Conservation (phyloP, 2,888 invertebrate genomes). For the Aromia moschata region DNA sequence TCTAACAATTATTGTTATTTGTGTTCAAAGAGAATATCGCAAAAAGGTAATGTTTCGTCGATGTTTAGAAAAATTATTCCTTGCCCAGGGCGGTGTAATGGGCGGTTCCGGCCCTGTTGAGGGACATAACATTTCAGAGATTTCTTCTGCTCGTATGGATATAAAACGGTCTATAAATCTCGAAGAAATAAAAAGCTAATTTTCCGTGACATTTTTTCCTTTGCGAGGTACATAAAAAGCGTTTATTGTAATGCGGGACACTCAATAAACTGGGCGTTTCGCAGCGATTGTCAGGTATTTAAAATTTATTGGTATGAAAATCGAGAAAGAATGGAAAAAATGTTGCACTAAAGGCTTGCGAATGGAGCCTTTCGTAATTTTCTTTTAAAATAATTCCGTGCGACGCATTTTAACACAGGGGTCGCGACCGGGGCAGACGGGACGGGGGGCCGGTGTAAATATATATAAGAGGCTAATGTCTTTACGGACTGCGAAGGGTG, state of each 20-base stretch:
- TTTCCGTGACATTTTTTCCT: constrained; percentile 17
- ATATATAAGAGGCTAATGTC: constrained; percentile 63
- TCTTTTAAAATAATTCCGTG: constrained; percentile 62
- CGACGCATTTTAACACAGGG: constrained; percentile 56
- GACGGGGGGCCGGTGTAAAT: constrained; percentile 54
- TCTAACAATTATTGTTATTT: too few relatives aligned
- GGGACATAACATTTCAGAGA: constrained; percentile 5
- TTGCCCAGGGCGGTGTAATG: too few relatives aligned
- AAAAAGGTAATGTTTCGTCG: too few relatives aligned
- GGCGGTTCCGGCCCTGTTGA: too few relatives aligned
- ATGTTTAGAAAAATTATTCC: too few relatives aligned
- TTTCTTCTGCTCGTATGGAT: constrained; percentile 9
- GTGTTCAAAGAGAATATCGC: too few relatives aligned
- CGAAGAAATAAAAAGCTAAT: constrained; percentile 19
- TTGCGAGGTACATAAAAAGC: constrained; percentile 15
- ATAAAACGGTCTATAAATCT: constrained; percentile 13
- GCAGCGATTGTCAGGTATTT: constrained; percentile 34
- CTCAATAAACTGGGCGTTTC: constrained; percentile 18
- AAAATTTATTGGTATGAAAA: constrained; percentile 37
- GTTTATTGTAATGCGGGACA: constrained; percentile 20
- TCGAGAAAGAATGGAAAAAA: constrained; percentile 45
- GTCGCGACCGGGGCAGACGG: constrained; percentile 36
- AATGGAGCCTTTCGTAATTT: constrained; percentile 62
- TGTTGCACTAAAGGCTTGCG: constrained; percentile 56
- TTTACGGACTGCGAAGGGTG: constrained; percentile 63